Base-by-base conservation (phyloP, 2,797 vertebrate species). In the Danio aesculapii region DNA sequence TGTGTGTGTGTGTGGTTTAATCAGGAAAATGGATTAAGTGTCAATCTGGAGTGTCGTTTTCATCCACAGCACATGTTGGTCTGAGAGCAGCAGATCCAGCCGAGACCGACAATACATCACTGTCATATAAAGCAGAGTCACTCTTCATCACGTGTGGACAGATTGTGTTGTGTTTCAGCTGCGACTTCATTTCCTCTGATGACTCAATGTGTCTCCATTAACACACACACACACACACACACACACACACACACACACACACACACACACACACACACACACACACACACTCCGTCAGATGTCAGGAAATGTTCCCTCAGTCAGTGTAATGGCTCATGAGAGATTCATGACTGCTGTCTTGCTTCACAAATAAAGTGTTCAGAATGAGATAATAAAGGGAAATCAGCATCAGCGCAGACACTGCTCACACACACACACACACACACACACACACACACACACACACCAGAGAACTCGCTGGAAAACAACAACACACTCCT, bases 361-460 rank as follows among this genome's bases (percentile, higher is more conserved):
- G 9, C 43, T 44, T n/a, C 62, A 6, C 1, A 46, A 66, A 66
- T 46, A 47, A 63, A 66, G 4, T 11, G 6, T 47, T 66, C 19
- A 12, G 10, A 67, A 11, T 46, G 10, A 67, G 6, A 21, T 47
- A 19, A 13, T 47, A 21, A 30, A 3, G 43, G 44, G 39, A 67
- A 46, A 66, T 66, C 12, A 47, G 17, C n/a, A 46, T 16, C 43
- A 58, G 21, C 5, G 12, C 21, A 19, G 17, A 58, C 1, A 19
- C n/a, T 64, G 74, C 19, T 58, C 16, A 70, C 39, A 53, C 58
- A 85, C 61, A 80, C 67, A 73, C 73, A 74, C n/a, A 52, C 30
- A 30, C 30, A 30, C 30, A 30, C 30, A 58, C 16, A 70, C 39
- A 53, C 58, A 85, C 61, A 80, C 67, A 73, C 73, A 74, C n/a